Evolutionary conservation across 2,113 vertebrate species (phyloP).

Genomic region (Pimephales promelas): DNA sequence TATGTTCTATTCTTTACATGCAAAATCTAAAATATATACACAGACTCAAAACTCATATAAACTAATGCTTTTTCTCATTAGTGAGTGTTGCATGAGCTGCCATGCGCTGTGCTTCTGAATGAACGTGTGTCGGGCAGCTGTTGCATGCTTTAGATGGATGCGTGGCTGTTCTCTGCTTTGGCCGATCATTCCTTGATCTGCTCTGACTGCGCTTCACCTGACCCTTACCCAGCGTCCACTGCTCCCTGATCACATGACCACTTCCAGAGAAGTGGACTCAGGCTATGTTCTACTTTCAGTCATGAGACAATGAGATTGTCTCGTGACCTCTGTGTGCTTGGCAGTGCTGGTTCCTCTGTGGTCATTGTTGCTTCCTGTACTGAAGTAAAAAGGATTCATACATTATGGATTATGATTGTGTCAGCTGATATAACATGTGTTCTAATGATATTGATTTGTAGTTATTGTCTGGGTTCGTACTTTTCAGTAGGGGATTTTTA

Average conservation of each 20-base stretch:
- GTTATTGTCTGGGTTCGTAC: background rate
- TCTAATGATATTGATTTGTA: background rate
- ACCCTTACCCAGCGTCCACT: slow-evolving; percentile 36
- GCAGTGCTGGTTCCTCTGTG: slow-evolving; percentile 2
- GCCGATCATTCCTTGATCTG: slow-evolving; percentile 61
- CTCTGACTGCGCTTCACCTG: slow-evolving; percentile 77
- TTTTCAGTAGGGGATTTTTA: background rate
- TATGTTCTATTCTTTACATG: background rate
- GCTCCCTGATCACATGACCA: slow-evolving; percentile 24
- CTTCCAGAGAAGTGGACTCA: slow-evolving; percentile 34
- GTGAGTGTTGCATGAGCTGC: slow-evolving; percentile 84
- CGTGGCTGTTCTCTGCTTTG: slow-evolving; percentile 39
- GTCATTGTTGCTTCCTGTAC: slow-evolving; percentile 15
- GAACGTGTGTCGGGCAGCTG: slow-evolving; percentile 1
- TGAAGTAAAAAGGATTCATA: background rate
- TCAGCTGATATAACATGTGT: background rate
- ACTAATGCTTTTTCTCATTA: slow-evolving; percentile 80
- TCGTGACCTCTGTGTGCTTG: background rate
- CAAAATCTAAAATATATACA: background rate
- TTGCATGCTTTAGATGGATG: slow-evolving; percentile 38
- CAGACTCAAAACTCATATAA: background rate
- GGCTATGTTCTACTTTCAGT: background rate
- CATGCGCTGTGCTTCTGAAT: slow-evolving; percentile 83
- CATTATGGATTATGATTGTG: background rate
- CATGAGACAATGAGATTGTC: background rate